Conservation (phyloP, 2,797 vertebrate species). For the Lates japonicus region DNA sequence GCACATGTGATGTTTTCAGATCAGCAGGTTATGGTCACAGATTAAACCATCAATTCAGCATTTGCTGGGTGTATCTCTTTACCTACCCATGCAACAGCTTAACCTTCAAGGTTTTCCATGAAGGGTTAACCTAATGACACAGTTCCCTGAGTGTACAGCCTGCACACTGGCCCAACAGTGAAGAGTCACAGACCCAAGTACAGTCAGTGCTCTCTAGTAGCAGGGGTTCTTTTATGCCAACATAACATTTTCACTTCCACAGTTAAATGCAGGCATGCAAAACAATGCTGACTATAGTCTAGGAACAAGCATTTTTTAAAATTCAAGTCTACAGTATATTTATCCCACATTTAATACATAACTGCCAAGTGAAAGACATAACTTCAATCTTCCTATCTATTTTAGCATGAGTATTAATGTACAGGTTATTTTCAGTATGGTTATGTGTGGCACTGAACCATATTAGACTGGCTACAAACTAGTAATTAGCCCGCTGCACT, state of each 20-base stretch:
- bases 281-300: neutral
- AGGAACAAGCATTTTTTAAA: neutral
- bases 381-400: neutral
- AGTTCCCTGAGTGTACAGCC: conserved; percentile 13
- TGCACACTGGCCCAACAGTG: neutral
- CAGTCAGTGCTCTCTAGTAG: neutral
- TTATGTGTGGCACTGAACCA: conserved; percentile 33
- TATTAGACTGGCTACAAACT: conserved; percentile 52
- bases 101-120: conserved; percentile 18
- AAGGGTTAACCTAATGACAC: conserved; percentile 51
- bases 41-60: conserved; percentile 49
- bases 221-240: neutral
- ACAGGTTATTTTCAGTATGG: conserved; percentile 6
- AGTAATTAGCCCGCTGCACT: conserved; percentile 71
- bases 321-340: neutral
- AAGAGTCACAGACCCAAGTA: neutral
- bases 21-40: conserved; percentile 34
- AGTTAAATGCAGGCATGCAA: neutral
- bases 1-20: neutral
- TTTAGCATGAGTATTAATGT: neutral
- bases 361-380: neutral
- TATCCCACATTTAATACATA: too few relatives aligned
- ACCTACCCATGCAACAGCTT: conserved; percentile 44
- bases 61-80: conserved; percentile 21
- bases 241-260: neutral